These are phyloP conservation scores for Bellardia pandia DNA, from an alignment of 2,888 invertebrate genomes.

Conservation along the genomic window DNA sequence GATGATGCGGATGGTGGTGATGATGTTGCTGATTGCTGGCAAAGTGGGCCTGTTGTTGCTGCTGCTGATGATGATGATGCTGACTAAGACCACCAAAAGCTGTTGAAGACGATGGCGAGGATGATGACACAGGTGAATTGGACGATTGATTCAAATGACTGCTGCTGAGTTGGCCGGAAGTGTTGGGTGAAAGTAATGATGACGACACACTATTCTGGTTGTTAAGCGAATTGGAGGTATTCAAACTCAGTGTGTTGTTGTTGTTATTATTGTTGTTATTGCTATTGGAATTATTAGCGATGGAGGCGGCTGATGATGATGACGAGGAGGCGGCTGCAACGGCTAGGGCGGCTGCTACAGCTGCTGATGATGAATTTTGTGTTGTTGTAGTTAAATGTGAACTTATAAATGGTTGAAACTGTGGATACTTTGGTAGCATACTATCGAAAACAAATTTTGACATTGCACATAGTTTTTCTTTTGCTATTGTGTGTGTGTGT, in stretches of 20 bases:
- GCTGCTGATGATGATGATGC: slow-evolving; percentile 76
- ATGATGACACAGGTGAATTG: slow-evolving; percentile 83
- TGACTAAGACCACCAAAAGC: slow-evolving; percentile 75
- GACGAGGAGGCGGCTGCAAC: slow-evolving; percentile 81
- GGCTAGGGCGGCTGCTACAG: slow-evolving; percentile 87
- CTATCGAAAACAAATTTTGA: slow-evolving; percentile 99
- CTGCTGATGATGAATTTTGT: slow-evolving; percentile 88
- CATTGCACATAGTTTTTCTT: slow-evolving; percentile 88
- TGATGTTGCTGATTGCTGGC: slow-evolving; percentile 68
- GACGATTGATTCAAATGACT: slow-evolving; percentile 81
- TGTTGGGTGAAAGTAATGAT: slow-evolving; percentile 78
- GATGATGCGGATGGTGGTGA: slow-evolving; percentile 78
- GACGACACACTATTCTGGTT: slow-evolving; percentile 73
- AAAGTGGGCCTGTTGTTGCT: slow-evolving; percentile 74
- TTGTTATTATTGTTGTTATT: slow-evolving; percentile 62
- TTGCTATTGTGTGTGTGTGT: slow-evolving; percentile 52
- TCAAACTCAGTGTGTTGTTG: slow-evolving; percentile 66
- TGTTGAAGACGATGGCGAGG: slow-evolving; percentile 81
- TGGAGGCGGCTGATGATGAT: slow-evolving; percentile 84
- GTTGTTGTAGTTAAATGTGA: slow-evolving; percentile 84
- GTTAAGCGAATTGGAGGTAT: slow-evolving; percentile 53
- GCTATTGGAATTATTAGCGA: slow-evolving; percentile 75
- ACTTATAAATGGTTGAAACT: slow-evolving; percentile 87
- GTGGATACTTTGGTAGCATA: slow-evolving; percentile 97
- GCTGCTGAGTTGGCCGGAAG: slow-evolving; percentile 72